phyloP scores from a whole-genome alignment of 2,797 vertebrate genomes.

The Lepilemur ruficaudatus region DNA sequence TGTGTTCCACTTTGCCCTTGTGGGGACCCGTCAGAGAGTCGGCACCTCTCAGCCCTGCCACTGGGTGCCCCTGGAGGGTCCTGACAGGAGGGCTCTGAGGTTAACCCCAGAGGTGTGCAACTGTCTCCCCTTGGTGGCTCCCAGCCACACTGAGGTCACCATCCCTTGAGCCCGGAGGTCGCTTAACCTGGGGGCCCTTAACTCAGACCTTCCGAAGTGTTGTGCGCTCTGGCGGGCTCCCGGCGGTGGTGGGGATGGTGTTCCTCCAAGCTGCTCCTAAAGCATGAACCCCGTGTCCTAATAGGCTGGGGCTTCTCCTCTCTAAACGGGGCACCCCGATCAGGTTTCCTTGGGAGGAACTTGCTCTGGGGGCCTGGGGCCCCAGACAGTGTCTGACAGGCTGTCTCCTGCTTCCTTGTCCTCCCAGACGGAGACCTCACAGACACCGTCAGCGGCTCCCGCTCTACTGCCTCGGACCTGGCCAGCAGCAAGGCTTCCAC shows the following conservation, averaged over 20 bases:
- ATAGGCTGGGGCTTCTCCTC: not conserved
- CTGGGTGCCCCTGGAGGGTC: not conserved
- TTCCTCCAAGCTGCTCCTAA: not conserved
- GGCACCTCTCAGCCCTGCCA: not conserved
- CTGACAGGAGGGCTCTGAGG: not conserved
- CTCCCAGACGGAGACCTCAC: slow-evolving; percentile 94
- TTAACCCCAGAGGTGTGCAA: not conserved
- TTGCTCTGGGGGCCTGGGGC: not conserved
- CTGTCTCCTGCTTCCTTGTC: not conserved
- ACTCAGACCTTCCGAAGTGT: not conserved
- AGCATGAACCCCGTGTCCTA: not conserved
- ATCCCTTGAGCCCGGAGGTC: not conserved
- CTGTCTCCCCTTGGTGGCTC: not conserved
- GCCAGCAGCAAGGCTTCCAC: slow-evolving; percentile 70
- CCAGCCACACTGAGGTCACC: not conserved
- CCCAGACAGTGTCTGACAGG: accelerated
- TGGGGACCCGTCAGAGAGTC: not conserved
- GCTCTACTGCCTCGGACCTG: slow-evolving; percentile 89
- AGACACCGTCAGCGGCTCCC: slow-evolving; percentile 92
- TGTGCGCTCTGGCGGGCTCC: not conserved
- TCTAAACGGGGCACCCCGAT: not conserved
- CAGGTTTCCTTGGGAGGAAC: not conserved
- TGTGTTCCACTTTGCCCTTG: not conserved
- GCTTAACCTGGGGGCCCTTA: not conserved
- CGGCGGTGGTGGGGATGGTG: accelerated